Evolutionary conservation across 2,113 vertebrate species (phyloP).

Genomic region (Nanorana parkeri): DNA sequence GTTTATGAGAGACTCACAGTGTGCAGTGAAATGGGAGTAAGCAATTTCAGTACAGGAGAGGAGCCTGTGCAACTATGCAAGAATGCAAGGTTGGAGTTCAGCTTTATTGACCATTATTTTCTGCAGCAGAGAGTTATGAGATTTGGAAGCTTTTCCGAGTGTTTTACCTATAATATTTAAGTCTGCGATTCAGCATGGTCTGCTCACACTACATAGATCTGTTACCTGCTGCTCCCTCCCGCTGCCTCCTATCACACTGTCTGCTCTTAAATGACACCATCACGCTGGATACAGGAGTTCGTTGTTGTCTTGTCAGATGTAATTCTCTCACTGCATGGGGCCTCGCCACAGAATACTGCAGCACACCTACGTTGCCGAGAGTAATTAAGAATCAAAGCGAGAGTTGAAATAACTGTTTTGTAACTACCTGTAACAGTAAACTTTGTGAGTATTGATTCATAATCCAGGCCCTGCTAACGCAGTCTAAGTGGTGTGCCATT

Average conservation of each 20-base stretch:
- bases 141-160: neutral
- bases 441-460: neutral
- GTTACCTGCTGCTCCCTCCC: neutral
- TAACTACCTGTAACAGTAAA: neutral
- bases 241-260: slow-evolving; percentile 2
- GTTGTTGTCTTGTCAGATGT: slow-evolving; percentile 38
- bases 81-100: too few relatives aligned
- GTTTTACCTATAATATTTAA: neutral
- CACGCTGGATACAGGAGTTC: slow-evolving; percentile 15
- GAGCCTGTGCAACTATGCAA: too few relatives aligned
- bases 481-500: too few relatives aligned
- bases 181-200: neutral
- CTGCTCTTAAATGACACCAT: neutral
- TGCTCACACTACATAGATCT: neutral
- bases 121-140: too few relatives aligned
- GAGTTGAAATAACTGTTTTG: neutral
- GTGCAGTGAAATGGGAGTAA: too few relatives aligned
- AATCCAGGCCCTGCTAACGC: too few relatives aligned
- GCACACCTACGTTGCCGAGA: neutral
- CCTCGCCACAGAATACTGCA: neutral
- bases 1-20: too few relatives aligned
- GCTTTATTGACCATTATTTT: too few relatives aligned
- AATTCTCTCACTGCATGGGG: neutral
- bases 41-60: too few relatives aligned
- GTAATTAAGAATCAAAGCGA: slow-evolving; percentile 12